These are phyloP conservation scores for Dryadula phaetusa DNA, from an alignment of 2,888 invertebrate species.

Conservation along the genomic window DNA sequence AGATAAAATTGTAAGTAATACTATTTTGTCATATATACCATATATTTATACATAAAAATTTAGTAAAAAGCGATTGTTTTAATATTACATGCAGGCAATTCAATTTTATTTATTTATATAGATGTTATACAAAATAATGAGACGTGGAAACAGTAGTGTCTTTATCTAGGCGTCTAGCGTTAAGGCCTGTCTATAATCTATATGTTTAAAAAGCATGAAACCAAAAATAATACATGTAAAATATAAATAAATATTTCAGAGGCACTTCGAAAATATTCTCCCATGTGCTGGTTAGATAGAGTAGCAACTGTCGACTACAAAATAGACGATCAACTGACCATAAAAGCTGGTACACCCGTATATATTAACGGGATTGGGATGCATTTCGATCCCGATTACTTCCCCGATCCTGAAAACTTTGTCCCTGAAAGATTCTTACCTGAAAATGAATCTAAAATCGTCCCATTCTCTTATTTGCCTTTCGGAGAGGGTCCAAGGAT, in stretches of 20 bases:
- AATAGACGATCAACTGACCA: slow-evolving; percentile 57
- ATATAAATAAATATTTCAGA: slow-evolving; percentile 50
- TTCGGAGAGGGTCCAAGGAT: slow-evolving; percentile 84
- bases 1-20: too few species aligned
- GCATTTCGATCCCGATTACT: slow-evolving; percentile 73
- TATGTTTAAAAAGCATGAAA: too few species aligned
- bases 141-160: too few species aligned
- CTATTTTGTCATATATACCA: too few species aligned
- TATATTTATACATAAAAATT: too few species aligned
- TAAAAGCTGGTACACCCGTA: slow-evolving; percentile 56
- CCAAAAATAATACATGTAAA: too few species aligned
- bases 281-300: slow-evolving; percentile 65
- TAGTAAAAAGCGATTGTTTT: too few species aligned
- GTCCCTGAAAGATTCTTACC: slow-evolving; percentile 82
- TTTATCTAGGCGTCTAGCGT: too few species aligned
- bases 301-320: slow-evolving; percentile 53
- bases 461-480: slow-evolving; percentile 65
- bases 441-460: slow-evolving; percentile 71
- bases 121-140: too few species aligned
- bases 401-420: slow-evolving; percentile 78
- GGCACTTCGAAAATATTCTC: slow-evolving; percentile 57
- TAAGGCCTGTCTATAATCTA: too few species aligned
- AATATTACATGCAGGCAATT: too few species aligned
- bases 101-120: too few species aligned
- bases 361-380: slow-evolving; percentile 56